Conservation (phyloP, 2,888 invertebrate genomes). For the Candidula unifasciata region DNA sequence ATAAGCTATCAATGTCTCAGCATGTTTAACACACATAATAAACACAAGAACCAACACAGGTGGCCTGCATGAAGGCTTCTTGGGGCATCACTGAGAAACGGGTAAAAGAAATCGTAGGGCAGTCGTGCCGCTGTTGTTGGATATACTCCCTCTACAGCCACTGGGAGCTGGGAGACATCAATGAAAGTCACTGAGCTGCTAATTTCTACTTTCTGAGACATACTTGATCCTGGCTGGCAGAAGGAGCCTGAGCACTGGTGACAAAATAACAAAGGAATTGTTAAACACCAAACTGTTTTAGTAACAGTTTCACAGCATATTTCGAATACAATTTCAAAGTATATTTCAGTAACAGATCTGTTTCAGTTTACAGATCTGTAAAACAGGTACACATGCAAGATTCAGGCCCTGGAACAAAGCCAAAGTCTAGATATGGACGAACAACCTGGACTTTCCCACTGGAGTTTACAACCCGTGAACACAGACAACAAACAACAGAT, state of each 20-base stretch:
- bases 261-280: not conserved
- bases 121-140: constrained; percentile 84
- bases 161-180: constrained; percentile 80
- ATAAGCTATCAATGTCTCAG: not conserved
- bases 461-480: no score
- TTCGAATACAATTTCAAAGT: no score
- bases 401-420: no score
- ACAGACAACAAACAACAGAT: no score
- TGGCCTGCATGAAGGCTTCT: not conserved
- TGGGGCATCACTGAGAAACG: constrained; percentile 73
- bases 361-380: no score
- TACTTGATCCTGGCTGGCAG: constrained; percentile 65
- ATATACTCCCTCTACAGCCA: constrained; percentile 81
- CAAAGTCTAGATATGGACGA: no score
- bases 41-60: constrained; percentile 12
- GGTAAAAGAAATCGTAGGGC: constrained; percentile 87
- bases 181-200: constrained; percentile 79
- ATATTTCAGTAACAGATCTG: no score
- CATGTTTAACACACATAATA: not conserved
- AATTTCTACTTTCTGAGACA: constrained; percentile 72
- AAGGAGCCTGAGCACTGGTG: constrained; percentile 72
- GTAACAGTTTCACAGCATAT: no score
- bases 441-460: no score
- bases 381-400: no score
- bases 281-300: not conserved